Evolutionary conservation across 2,113 vertebrate species (phyloP), one percentile per base, ranked within the genome.

Genomic region (Cyrtonyx montezumae): DNA sequence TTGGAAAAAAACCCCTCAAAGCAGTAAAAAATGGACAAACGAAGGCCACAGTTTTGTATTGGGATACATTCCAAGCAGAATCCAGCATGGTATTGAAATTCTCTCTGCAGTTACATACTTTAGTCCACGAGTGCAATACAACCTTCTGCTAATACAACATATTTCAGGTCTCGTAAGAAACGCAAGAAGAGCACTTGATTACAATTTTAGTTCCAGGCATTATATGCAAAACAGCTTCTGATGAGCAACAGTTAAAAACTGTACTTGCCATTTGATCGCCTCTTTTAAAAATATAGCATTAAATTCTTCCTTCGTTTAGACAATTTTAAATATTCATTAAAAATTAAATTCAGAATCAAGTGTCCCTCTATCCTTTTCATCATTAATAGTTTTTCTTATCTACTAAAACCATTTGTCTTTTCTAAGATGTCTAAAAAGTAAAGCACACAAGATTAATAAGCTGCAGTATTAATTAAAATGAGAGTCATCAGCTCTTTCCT

Each of bases 341-440:
- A 96, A 97, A 94, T 63, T 84, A 87, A 92, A 97, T 95, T 91
- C 86, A 73, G 81, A 91, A 94, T 84, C 96, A 94, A 94, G 85
- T 49, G 71, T 94, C 71, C 88, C 76, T 93, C 65, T 91, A 76
- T 96, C 80, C 95, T 95, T 75, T 93, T 90, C 48, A 93, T 86
- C 53, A 0, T 78, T 94, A 97, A 95, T 76, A 96, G 80, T 92
- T 94, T 96, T 73, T 46, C 93, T 98, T 97, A 97, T 95, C 97
- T 96, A 51, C 78, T 67, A 94, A 95, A 93, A 86, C 93, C 95
- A 92, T 96, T 97, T 97, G 96, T 97, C 95, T 96, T 96, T 79
- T 78, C 87, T 90, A 96, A 93, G 42, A 97, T 71, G 91, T 84
- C 92, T 68, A 85, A 91, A 92, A 96, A 95, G 91, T 94, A 92